phyloP scores from a whole-genome alignment of 2,888 invertebrate genomes.

The Podotricha telesiphe region DNA sequence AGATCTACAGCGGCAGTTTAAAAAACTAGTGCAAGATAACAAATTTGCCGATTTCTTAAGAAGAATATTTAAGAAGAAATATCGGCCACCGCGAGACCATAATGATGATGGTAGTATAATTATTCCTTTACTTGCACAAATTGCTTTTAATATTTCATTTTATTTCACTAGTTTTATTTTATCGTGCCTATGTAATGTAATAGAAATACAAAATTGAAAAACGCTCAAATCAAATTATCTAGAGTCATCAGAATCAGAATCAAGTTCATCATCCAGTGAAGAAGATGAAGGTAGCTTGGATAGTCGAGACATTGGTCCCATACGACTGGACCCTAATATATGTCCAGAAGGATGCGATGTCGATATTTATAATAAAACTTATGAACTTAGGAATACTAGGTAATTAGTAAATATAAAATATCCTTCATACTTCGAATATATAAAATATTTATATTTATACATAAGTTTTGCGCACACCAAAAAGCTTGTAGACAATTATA shows the following conservation, averaged over 20 bases:
- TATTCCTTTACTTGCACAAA: neutral
- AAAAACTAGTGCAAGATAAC: slow-evolving; percentile 85
- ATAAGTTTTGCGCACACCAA: too few relatives aligned
- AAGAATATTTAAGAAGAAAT: slow-evolving; percentile 93
- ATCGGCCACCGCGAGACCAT: slow-evolving; percentile 86
- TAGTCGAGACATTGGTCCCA: slow-evolving; percentile 86
- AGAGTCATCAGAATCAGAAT: slow-evolving; percentile 72
- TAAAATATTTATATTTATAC: too few relatives aligned
- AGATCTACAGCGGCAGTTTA: slow-evolving; percentile 81
- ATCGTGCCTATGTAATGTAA: neutral
- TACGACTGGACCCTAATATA: slow-evolving; percentile 87
- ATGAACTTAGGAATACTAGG: slow-evolving; percentile 85
- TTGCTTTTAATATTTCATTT: neutral
- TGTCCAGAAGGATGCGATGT: slow-evolving; percentile 89
- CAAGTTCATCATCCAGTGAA: slow-evolving; percentile 83
- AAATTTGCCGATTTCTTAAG: slow-evolving; percentile 91
- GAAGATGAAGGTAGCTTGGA: slow-evolving; percentile 86
- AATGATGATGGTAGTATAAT: slow-evolving; percentile 70
- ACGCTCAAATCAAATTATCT: neutral
- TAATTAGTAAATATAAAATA: slow-evolving; percentile 54
- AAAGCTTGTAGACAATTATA: too few relatives aligned
- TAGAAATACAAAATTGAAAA: neutral
- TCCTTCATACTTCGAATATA: too few relatives aligned
- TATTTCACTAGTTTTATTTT: too few relatives aligned
- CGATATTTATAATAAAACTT: slow-evolving; percentile 86